These are phyloP conservation scores for Hipparchia sbordonii DNA, from an alignment of 2,888 invertebrate species.

Conservation along the genomic window DNA sequence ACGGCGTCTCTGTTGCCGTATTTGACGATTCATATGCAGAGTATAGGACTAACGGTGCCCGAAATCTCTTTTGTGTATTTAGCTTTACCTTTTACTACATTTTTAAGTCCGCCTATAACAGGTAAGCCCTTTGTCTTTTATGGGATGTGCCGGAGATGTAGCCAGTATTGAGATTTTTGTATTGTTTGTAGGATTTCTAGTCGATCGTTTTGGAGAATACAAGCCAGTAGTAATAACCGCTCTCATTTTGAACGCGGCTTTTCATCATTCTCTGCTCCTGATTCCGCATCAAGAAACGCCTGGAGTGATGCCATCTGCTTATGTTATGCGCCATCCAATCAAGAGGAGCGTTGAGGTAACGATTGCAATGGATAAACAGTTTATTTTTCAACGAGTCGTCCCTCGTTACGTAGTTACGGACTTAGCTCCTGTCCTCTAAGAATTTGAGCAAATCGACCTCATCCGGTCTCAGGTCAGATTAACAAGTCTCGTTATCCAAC, in stretches of 20 bases:
- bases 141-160: not conserved
- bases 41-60: constrained; percentile 92
- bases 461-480: constrained; percentile 78
- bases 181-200: constrained; percentile 86
- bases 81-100: constrained; percentile 92
- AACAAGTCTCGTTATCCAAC: constrained; percentile 69
- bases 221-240: constrained; percentile 91
- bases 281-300: constrained; percentile 92
- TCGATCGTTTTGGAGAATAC: constrained; percentile 94
- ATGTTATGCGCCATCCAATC: constrained; percentile 88
- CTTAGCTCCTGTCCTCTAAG: constrained; percentile 67
- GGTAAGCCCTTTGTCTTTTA: constrained; percentile 71
- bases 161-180: constrained; percentile 5
- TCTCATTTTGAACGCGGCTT: constrained; percentile 88
- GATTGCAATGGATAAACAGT: constrained; percentile 20
- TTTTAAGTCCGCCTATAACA: constrained; percentile 92
- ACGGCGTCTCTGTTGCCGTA: constrained; percentile 93
- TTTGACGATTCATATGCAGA: constrained; percentile 95
- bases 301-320: constrained; percentile 88
- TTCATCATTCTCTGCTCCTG: constrained; percentile 90
- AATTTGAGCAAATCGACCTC: constrained; percentile 80
- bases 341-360: constrained; percentile 87
- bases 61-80: constrained; percentile 94
- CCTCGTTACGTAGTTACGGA: constrained; percentile 57
- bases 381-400: constrained; percentile 53